Conservation (phyloP, 1,140 invertebrate genomes). For the Leptinotarsa defecta region DNA sequence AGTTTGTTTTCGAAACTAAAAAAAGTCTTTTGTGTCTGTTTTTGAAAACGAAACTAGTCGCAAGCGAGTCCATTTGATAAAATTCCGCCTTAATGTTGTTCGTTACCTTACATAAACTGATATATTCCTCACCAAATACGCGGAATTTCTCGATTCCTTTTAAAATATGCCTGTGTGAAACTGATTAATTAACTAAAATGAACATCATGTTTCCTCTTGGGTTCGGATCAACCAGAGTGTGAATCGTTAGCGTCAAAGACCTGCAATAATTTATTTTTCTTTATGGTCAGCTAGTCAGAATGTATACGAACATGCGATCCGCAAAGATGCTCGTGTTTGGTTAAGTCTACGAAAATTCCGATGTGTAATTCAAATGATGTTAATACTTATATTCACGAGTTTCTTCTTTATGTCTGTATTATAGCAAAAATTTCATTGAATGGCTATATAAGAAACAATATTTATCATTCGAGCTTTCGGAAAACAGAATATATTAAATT, state of each 20-base stretch:
- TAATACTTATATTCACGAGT: too few relatives aligned
- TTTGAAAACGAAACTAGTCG: too few relatives aligned
- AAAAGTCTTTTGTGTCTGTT: too few relatives aligned
- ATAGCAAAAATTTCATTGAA: too few relatives aligned
- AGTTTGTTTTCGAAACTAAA: too few relatives aligned
- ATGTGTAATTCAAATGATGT: too few relatives aligned
- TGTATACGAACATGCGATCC: not conserved
- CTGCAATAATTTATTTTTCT: slow-evolving; percentile 30
- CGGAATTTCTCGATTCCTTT: not conserved
- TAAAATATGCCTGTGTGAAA: slow-evolving; percentile 12
- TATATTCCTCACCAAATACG: not conserved
- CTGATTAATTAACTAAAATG: slow-evolving; percentile 30
- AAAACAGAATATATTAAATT: too few relatives aligned
- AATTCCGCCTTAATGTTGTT: not conserved
- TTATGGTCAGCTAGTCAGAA: slow-evolving; percentile 31
- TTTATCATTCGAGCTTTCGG: too few relatives aligned
- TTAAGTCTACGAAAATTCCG: not conserved
- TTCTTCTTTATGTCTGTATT: too few relatives aligned
- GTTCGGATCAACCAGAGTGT: slow-evolving; percentile 41
- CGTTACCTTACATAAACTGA: not conserved
- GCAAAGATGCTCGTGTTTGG: not conserved
- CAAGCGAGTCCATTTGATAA: too few relatives aligned
- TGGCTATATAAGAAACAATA: too few relatives aligned
- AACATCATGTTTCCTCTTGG: slow-evolving; percentile 25
- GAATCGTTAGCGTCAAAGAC: slow-evolving; percentile 41